Conservation (phyloP, 2,113 vertebrate genomes). For the Paraplagusia blochii region DNA sequence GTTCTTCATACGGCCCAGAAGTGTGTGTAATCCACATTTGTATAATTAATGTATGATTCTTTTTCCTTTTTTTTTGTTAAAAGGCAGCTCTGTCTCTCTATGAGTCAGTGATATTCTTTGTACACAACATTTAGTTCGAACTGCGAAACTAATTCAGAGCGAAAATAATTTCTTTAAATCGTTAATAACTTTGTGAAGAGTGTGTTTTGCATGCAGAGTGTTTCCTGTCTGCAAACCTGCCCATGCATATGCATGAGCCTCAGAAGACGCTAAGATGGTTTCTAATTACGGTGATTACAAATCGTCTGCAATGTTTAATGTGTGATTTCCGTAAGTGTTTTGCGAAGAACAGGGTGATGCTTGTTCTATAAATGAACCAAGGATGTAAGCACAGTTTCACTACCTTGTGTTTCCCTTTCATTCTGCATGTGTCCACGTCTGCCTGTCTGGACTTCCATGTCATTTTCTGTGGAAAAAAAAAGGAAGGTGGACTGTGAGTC, state of each 20-base stretch:
- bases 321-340: conserved; percentile 15
- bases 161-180: conserved; percentile 6
- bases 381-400: conserved; percentile 7
- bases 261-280: not conserved
- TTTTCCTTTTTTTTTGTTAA: conserved; percentile 12
- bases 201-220: conserved; percentile 30
- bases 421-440: conserved; percentile 98
- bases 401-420: conserved; percentile 99
- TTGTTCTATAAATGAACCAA: conserved; percentile 25
- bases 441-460: conserved; percentile 98
- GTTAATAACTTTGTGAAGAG: conserved; percentile 4
- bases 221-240: conserved; percentile 3
- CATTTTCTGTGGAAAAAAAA: conserved; percentile 84
- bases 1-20: not conserved
- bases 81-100: not conserved
- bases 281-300: conserved; percentile 17
- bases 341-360: conserved; percentile 5
- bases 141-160: not conserved
- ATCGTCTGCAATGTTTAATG: conserved; percentile 12
- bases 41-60: conserved; percentile 11
- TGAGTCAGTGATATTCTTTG: conserved; percentile 1
- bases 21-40: conserved; percentile 12
- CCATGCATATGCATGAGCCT: not conserved
- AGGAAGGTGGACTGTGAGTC: conserved; percentile 14
- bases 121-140: not conserved